phyloP scores from a whole-genome alignment of 2,797 vertebrate genomes.

The Myotis pilosus region DNA sequence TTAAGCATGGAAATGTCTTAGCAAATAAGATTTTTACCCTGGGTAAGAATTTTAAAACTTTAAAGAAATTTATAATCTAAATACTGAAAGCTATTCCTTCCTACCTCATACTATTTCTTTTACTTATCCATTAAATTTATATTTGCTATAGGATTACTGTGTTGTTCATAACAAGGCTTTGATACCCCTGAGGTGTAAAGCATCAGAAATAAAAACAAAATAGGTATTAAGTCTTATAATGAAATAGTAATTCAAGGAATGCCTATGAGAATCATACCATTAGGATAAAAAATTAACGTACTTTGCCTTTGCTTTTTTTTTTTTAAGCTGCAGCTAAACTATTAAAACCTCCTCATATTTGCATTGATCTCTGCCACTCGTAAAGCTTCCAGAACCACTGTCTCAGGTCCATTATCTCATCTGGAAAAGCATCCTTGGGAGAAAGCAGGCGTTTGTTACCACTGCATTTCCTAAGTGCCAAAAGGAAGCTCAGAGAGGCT shows the following conservation, averaged over 20 bases:
- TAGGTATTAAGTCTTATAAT: background rate
- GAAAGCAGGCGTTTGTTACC: background rate
- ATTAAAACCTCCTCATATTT: background rate
- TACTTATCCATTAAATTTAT: background rate
- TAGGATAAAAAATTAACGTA: background rate
- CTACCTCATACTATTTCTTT: background rate
- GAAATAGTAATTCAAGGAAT: conserved; percentile 5
- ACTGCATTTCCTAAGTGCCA: background rate
- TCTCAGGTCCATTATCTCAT: background rate
- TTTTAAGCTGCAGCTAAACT: background rate
- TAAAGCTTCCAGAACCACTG: background rate
- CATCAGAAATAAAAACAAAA: conserved; percentile 1
- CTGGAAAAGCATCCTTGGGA: background rate
- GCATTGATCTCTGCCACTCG: background rate
- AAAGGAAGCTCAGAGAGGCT: background rate
- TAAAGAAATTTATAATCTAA: background rate
- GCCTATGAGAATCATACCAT: background rate
- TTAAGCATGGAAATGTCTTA: background rate
- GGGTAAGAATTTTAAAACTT: background rate
- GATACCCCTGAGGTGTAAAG: background rate
- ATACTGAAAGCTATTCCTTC: background rate
- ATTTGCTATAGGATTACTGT: background rate
- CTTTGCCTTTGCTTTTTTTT: background rate
- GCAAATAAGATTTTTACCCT: background rate
- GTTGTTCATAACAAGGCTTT: background rate